Percentiles rank a stretch among this genome's conserved stretches.
These are phyloP conservation scores for Leucoptera coffeella DNA, from an alignment of 2,888 invertebrate genomes.

Conservation along the genomic window DNA sequence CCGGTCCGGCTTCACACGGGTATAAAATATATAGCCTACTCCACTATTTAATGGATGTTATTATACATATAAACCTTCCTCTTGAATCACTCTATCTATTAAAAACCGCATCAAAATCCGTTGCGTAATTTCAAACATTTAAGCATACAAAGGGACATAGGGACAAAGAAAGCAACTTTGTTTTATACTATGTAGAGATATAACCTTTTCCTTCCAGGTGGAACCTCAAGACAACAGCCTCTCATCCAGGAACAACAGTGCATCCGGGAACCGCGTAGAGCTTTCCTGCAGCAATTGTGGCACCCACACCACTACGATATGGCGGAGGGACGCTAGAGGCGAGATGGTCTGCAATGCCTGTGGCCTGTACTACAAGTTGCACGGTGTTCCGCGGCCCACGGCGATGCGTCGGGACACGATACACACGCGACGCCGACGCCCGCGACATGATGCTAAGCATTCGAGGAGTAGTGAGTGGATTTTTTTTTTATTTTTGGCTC, in stretches of 20 bases:
- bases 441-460: slow-evolving; percentile 61
- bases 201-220: too few relatives aligned
- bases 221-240: slow-evolving; percentile 13
- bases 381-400: slow-evolving; percentile 87
- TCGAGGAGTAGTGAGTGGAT: slow-evolving; percentile 46
- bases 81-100: too few relatives aligned
- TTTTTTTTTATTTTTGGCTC: too few relatives aligned
- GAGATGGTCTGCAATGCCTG: slow-evolving; percentile 99
- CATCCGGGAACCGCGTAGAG: slow-evolving; percentile 59
- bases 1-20: too few relatives aligned
- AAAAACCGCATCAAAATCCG: too few relatives aligned
- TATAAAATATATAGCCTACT: too few relatives aligned
- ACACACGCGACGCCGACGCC: slow-evolving; percentile 86
- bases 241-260: slow-evolving; percentile 8
- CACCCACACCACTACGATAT: slow-evolving; percentile 95
- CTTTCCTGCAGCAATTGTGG: slow-evolving; percentile 94
- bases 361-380: slow-evolving; percentile 94
- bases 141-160: too few relatives aligned
- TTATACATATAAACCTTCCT: too few relatives aligned
- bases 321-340: slow-evolving; percentile 92
- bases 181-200: too few relatives aligned
- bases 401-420: slow-evolving; percentile 96
- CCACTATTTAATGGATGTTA: too few relatives aligned
- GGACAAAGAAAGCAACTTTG: too few relatives aligned
- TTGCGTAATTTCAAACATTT: too few relatives aligned